Evolutionary conservation across 2,113 vertebrate genomes (phyloP).

Genomic region (Aptenodytes patagonicus): DNA sequence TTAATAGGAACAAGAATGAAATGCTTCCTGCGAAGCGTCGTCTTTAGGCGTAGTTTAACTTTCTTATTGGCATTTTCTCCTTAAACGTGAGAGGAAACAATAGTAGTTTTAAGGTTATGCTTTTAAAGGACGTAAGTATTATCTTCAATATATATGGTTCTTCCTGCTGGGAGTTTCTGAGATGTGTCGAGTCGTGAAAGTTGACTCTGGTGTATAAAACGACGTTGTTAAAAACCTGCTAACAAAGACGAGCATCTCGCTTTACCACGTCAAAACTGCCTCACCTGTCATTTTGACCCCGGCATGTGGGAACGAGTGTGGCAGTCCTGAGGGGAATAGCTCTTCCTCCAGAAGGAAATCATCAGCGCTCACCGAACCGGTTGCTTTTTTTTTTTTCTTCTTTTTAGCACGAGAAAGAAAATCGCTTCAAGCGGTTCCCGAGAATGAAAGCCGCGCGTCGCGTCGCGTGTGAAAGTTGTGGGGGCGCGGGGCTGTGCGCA

Average conservation of each 20-base stretch:
- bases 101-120: background rate
- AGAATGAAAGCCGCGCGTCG: background rate
- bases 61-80: background rate
- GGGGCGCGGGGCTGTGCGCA: no score
- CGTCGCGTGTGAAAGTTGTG: background rate
- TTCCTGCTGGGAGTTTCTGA: background rate
- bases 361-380: background rate
- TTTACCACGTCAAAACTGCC: background rate
- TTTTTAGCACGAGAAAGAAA: background rate
- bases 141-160: background rate
- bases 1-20: background rate
- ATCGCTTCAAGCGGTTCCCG: background rate
- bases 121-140: background rate
- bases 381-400: background rate
- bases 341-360: background rate
- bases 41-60: background rate
- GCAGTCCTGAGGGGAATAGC: background rate
- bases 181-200: background rate
- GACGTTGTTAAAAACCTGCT: background rate
- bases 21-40: background rate
- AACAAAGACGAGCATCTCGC: background rate
- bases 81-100: background rate
- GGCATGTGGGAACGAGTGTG: background rate
- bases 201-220: background rate
- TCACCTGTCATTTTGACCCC: slow-evolving; percentile 3